Base-by-base conservation (phyloP, 2,797 vertebrate genomes). In the Lateolabrax maculatus region DNA sequence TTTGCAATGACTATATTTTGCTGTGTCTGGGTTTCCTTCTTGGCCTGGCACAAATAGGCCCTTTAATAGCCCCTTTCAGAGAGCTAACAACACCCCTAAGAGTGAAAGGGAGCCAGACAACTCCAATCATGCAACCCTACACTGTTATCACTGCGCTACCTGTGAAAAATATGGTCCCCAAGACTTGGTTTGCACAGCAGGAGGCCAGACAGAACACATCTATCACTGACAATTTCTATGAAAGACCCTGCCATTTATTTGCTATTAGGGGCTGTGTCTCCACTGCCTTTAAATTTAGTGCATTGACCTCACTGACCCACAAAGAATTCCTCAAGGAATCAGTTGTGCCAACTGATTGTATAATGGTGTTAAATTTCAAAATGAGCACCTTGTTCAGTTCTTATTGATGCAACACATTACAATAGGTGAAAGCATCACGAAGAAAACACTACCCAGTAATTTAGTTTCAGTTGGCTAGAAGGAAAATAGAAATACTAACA, bases 51-150 rank as follows among this genome's bases (percentile, higher is more conserved):
- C 70, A 85, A 83, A 84, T 73, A 61, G 64, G 27, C 49, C 44
- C 58, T 55, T 75, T 80, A 82, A 86, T 70, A 75, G 63, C 18
- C 19, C 0, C 53, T 43, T 75, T 69, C 75, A 77, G 43, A 55
- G 49, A 69, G 21, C 62, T 34, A 76, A 77, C n/a, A 73, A 52
- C 57, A 48, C 36, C 48, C 60, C 11, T n/a, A 12, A 37, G 25
- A 82, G 53, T 8, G 34, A 51, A 36, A 55, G 27, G 25, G 41
- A 56, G 49, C 46, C 65, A 29, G 67, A 67, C 49, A 51, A 23
- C 51, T 75, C 62, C 72, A 84, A 31, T 84, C 44, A 63, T 41
- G 46, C 36, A 55, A 68, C 68, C 21, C 51, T 25, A 66, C 31
- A 29, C 75, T 71, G 67, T 49, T 46, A 76, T 74, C 31, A 53